phyloP scores from a whole-genome alignment of 2,888 invertebrate species.

The Melanchra persicariae region DNA sequence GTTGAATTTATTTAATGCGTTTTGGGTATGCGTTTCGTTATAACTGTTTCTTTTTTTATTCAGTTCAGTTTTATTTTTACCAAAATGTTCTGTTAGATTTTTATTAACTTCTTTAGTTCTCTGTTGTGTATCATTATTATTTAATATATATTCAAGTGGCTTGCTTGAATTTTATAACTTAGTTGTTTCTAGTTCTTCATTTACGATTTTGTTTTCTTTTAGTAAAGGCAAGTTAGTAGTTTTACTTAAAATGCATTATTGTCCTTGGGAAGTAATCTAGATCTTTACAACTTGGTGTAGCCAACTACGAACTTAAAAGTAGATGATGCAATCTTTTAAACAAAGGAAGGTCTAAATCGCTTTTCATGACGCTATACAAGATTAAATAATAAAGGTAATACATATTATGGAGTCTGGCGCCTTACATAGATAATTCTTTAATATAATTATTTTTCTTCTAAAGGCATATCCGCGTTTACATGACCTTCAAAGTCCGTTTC shows the following conservation, averaged over 20 bases:
- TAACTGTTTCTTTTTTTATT: conserved; percentile 38
- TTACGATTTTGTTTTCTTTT: not conserved
- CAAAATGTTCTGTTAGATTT: conserved; percentile 2
- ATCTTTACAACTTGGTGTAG: not conserved
- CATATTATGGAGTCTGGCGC: conserved; percentile 25
- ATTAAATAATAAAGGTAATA: conserved; percentile 19
- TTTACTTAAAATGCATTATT: not conserved
- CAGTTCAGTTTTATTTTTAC: conserved; percentile 11
- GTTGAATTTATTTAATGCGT: conserved; percentile 51
- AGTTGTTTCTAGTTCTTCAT: not conserved
- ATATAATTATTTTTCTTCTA: conserved; percentile 41
- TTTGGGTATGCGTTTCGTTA: conserved; percentile 33
- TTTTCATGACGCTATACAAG: not conserved
- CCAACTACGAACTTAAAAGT: not conserved
- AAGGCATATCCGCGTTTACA: conserved; percentile 45
- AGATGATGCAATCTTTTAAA: not conserved
- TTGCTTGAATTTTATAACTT: not conserved
- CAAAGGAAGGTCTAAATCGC: conserved; percentile 1
- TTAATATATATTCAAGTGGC: not conserved
- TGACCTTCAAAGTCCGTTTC: conserved; percentile 40
- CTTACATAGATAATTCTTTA: conserved; percentile 30
- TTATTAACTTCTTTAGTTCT: not conserved
- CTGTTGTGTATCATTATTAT: not conserved
- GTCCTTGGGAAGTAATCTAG: not conserved
- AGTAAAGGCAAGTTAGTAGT: not conserved